Evolutionary conservation across 2,113 vertebrate genomes (phyloP).

Genomic region (Ptilorrhoa leucosticta): DNA sequence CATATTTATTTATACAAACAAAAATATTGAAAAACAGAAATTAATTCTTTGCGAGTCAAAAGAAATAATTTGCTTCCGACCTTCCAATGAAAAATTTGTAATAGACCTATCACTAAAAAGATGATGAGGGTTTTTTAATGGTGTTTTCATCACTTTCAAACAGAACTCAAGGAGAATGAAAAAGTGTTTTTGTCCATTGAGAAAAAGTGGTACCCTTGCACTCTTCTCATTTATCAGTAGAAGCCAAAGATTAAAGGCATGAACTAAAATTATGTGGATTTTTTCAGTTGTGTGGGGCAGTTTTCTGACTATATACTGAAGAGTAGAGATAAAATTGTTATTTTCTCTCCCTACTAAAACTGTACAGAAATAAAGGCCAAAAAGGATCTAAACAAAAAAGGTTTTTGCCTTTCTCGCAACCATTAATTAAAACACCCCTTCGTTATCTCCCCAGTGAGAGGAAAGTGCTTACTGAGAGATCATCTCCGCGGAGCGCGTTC

Average conservation of each 20-base stretch:
- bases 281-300: not conserved
- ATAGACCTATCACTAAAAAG: not conserved
- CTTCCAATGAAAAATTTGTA: not conserved
- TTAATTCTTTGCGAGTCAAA: not conserved
- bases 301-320: not conserved
- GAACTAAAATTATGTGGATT: not conserved
- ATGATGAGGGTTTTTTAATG: not conserved
- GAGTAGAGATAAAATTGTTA: not conserved
- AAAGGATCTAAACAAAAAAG: not conserved
- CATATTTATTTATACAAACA: not conserved
- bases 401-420: not conserved
- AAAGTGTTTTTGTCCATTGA: not conserved
- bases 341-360: not conserved
- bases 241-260: not conserved
- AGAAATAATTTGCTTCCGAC: not conserved
- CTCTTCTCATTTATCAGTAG: not conserved
- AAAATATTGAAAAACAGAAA: not conserved
- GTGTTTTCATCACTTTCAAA: not conserved
- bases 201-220: not conserved
- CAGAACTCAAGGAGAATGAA: not conserved
- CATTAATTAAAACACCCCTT: not conserved
- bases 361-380: not conserved
- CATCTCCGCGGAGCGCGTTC: conserved; percentile 87
- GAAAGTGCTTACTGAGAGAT: conserved; percentile 78
- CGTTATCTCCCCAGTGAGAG: not conserved